Base-by-base conservation (phyloP, 2,113 vertebrate genomes). In the Ramphastos sulfuratus region DNA sequence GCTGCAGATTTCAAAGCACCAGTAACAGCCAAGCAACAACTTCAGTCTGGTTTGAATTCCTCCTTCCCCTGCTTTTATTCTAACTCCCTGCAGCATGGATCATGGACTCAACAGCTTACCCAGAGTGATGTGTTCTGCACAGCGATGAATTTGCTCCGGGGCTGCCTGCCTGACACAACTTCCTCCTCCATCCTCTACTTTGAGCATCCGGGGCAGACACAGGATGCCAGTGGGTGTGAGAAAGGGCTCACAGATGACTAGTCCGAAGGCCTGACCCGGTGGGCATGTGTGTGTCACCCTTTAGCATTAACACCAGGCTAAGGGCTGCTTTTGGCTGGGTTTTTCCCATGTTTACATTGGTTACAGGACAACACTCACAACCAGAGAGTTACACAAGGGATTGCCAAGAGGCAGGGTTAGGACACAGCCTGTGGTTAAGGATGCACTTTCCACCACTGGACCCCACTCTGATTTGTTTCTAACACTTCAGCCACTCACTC, bases 221-320 rank as follows among this genome's bases (percentile, higher is more conserved):
- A 96, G 96, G 93, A 95, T 93, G 90, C 89, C 82, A 52, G 87
- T 95, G 94, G 92, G 96, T 96, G 90, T 96, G 92, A 95, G 92
- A 96, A 91, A 94, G 31, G 81, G 25, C 73, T 70, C 18, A 2
- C 7, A 14, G 71, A 81, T 74, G 94, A 90, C 82, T 7, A 61
- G 67, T 71, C 37, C 39, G 58, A 52, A 83, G 66, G 64, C 31
- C 2, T 79, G 93, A 85, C 76, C 55, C 3, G 0, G 19, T 44
- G 74, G 23, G 19, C 39, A 15, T 6, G 77, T 13, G 60, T 59
- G 64, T 74, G 94, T 95, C 94, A 95, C 74, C 46, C 54, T 66
- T 35, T 16, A 63, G 37, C 59, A 72, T 15, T 50, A 70, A 65
- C 19, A 48, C 31, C 78, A 95, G 79, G 85, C 87, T 87, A 31